Evolutionary conservation across 2,113 vertebrate genomes (phyloP).

Genomic region (Perca fluviatilis): DNA sequence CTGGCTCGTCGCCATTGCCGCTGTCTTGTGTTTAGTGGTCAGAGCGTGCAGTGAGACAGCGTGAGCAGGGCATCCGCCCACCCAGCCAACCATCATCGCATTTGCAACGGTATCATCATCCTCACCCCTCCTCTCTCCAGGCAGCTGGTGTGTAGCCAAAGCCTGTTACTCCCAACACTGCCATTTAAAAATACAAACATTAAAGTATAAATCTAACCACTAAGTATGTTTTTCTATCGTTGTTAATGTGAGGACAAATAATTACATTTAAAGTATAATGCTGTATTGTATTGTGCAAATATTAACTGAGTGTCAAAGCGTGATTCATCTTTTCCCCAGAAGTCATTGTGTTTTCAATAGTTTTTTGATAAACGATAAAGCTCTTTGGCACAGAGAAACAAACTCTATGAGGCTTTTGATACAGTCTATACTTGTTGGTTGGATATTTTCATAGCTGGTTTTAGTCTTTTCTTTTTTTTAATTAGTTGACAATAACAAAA

Average conservation of each 20-base stretch:
- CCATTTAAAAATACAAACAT: not conserved
- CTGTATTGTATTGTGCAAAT: not conserved
- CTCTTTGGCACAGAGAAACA: conserved; percentile 9
- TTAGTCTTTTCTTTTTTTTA: not conserved
- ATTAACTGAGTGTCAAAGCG: conserved; percentile 20
- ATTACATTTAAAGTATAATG: too few relatives aligned
- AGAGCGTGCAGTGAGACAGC: too few relatives aligned
- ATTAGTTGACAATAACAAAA: not conserved
- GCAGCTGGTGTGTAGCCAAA: too few relatives aligned
- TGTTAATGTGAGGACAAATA: not conserved
- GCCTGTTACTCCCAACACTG: too few relatives aligned
- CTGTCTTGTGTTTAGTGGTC: too few relatives aligned
- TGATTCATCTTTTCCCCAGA: conserved; percentile 15
- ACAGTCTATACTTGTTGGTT: not conserved
- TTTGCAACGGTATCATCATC: too few relatives aligned
- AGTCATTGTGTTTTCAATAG: conserved; percentile 12
- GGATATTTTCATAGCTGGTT: not conserved
- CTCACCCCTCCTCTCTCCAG: too few relatives aligned
- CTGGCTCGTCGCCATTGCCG: too few relatives aligned
- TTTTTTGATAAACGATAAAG: not conserved
- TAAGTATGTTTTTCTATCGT: not conserved
- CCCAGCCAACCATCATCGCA: too few relatives aligned
- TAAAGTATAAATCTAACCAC: not conserved
- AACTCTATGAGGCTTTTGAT: not conserved
- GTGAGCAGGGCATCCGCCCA: too few relatives aligned